phyloP scores from a whole-genome alignment of 2,888 invertebrate species.

The Dasypogon diadema region DNA sequence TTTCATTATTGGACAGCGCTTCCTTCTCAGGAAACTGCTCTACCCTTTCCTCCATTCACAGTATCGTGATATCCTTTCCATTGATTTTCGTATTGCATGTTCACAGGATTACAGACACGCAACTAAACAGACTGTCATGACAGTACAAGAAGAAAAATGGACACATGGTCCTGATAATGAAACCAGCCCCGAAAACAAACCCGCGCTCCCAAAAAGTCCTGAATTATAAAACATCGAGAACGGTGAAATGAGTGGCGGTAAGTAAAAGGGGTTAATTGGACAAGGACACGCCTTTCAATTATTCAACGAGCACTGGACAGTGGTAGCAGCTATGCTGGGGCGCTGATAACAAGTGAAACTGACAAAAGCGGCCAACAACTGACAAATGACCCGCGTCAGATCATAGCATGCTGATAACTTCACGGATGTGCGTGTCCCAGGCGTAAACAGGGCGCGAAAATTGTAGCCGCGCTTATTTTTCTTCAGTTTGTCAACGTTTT shows the following conservation, averaged over 20 bases:
- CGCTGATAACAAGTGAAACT: slow-evolving; percentile 27
- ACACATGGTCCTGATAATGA: slow-evolving; percentile 3
- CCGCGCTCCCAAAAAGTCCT: neutral
- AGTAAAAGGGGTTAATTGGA: slow-evolving; percentile 55
- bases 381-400: slow-evolving; percentile 50
- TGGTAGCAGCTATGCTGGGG: neutral
- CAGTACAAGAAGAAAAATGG: slow-evolving; percentile 18
- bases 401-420: slow-evolving; percentile 49
- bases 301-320: slow-evolving; percentile 46
- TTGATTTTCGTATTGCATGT: slow-evolving; percentile 38
- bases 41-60: too few relatives aligned
- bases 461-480: slow-evolving; percentile 4
- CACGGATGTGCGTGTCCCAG: slow-evolving; percentile 38
- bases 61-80: neutral
- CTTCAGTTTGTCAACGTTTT: slow-evolving; percentile 20
- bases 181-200: neutral
- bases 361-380: slow-evolving; percentile 47
- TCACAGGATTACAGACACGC: slow-evolving; percentile 14
- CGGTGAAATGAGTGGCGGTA: neutral
- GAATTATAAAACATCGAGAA: neutral
- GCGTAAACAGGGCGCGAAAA: slow-evolving; percentile 40
- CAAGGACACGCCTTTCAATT: slow-evolving; percentile 55
- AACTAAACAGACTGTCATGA: slow-evolving; percentile 21
- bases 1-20: slow-evolving; percentile 13
- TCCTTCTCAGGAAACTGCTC: too few relatives aligned